These are phyloP conservation scores for Chaetodon trifasciatus DNA, from an alignment of 2,797 vertebrate genomes.

Conservation along the genomic window DNA sequence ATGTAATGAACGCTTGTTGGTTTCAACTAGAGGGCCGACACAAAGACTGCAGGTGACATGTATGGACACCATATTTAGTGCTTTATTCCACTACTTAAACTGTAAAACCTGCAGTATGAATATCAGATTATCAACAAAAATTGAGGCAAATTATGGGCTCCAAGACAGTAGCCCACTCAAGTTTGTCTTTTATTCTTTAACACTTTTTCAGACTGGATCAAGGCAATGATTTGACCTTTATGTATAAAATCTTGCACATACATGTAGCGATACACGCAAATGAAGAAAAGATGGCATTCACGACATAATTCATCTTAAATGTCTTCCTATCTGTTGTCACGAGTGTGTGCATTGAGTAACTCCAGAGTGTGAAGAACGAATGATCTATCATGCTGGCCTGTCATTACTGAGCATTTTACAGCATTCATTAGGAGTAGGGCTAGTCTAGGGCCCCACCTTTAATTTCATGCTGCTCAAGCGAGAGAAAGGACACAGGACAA, in stretches of 20 bases:
- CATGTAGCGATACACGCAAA: background rate
- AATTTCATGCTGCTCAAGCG: conserved; percentile 86
- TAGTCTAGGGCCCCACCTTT: conserved; percentile 82
- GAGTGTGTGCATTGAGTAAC: conserved; percentile 47
- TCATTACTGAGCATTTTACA: conserved; percentile 85
- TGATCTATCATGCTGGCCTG: conserved; percentile 78
- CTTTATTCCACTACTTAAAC: conserved; percentile 15
- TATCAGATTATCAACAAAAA: background rate
- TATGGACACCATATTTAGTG: background rate
- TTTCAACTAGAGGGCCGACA: conserved; percentile 6
- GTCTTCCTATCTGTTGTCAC: conserved; percentile 37
- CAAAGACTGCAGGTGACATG: conserved; percentile 19
- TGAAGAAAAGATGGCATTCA: conserved; percentile 6
- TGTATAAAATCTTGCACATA: background rate
- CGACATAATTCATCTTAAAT: conserved; percentile 2
- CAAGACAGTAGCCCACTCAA: background rate
- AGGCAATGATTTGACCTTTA: background rate
- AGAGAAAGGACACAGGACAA: conserved; percentile 85
- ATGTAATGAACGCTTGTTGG: conserved; percentile 54
- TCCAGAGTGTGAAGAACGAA: conserved; percentile 75
- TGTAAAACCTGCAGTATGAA: background rate
- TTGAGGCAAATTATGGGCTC: background rate
- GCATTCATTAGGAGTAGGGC: conserved; percentile 79
- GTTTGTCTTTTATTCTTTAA: background rate
- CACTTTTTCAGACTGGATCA: background rate